phyloP scores from a whole-genome alignment of 2,888 invertebrate species.

The Drosophila anomelani region DNA sequence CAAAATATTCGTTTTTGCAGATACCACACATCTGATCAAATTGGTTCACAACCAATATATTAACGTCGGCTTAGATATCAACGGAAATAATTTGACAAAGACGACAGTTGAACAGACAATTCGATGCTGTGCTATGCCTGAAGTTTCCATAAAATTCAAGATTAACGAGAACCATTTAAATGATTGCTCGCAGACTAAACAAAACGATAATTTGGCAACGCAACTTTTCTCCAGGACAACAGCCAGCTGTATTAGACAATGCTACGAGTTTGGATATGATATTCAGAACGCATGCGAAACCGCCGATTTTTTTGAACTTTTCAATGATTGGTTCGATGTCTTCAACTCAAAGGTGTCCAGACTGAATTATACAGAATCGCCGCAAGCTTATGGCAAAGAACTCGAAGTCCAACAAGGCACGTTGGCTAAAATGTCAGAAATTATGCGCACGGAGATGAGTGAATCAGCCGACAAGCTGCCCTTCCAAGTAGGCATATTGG shows the following conservation, averaged over 20 bases:
- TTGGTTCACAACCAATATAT: constrained; percentile 1
- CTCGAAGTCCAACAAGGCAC: not conserved
- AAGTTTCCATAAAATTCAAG: constrained; percentile 11
- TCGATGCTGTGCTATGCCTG: not conserved
- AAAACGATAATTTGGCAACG: constrained; percentile 18
- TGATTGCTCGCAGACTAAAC: constrained; percentile 12
- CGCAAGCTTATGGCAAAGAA: constrained; percentile 6
- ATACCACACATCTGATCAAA: not conserved
- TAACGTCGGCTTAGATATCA: not conserved
- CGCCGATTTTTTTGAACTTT: constrained; percentile 13
- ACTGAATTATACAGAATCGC: not conserved
- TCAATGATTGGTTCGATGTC: constrained; percentile 11
- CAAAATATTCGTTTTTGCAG: constrained; percentile 5
- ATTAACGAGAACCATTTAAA: constrained; percentile 30
- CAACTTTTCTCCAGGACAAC: constrained; percentile 20
- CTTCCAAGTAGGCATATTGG: constrained; percentile 2
- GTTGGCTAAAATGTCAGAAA: constrained; percentile 6
- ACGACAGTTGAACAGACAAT: constrained; percentile 6
- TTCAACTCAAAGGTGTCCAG: constrained; percentile 13
- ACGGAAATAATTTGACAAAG: constrained; percentile 3
- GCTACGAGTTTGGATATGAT: constrained; percentile 1
- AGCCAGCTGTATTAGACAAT: constrained; percentile 22
- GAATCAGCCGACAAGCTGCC: not conserved
- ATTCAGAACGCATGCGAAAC: constrained; percentile 17
- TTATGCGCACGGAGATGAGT: constrained; percentile 1